Evolutionary conservation across 2,113 vertebrate genomes (phyloP).

Genomic region (Engraulis encrasicolus): DNA sequence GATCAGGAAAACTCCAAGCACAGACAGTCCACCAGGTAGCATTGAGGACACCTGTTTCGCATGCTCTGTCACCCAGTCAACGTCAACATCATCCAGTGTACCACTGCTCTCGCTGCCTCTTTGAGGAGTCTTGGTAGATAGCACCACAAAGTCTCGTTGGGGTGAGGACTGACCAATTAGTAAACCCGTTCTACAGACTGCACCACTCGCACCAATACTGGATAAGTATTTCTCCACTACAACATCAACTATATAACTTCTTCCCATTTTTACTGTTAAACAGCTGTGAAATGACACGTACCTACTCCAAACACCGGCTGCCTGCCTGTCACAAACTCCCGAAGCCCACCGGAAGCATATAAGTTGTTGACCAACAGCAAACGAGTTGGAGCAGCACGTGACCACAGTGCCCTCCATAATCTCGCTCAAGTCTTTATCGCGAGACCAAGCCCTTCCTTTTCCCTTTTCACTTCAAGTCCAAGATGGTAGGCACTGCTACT

Average conservation of each 20-base stretch:
- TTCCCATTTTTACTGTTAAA: constrained; percentile 63
- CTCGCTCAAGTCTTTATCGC: constrained; percentile 70
- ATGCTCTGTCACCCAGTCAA: constrained; percentile 85
- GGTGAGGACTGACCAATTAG: constrained; percentile 88
- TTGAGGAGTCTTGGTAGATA: constrained; percentile 82
- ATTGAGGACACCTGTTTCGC: constrained; percentile 92
- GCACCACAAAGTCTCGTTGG: constrained; percentile 86
- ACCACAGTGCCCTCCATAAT: constrained; percentile 51
- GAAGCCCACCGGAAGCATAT: neutral
- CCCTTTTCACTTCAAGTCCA: constrained; percentile 77
- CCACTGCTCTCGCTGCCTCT: constrained; percentile 68
- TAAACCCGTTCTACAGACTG: constrained; percentile 78
- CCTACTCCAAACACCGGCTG: neutral
- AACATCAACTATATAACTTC: constrained; percentile 73
- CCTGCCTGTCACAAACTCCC: neutral
- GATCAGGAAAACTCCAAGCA: constrained; percentile 88
- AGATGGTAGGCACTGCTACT: constrained; percentile 76
- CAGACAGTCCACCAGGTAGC: constrained; percentile 87
- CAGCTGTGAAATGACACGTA: constrained; percentile 9
- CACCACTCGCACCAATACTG: constrained; percentile 56
- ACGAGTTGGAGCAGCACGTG: neutral
- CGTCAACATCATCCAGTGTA: constrained; percentile 55
- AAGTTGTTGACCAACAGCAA: constrained; percentile 31
- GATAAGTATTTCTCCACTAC: constrained; percentile 70
- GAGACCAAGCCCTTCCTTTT: constrained; percentile 74